Conservation (phyloP, 2,888 invertebrate genomes). For the Julus scanicus region DNA sequence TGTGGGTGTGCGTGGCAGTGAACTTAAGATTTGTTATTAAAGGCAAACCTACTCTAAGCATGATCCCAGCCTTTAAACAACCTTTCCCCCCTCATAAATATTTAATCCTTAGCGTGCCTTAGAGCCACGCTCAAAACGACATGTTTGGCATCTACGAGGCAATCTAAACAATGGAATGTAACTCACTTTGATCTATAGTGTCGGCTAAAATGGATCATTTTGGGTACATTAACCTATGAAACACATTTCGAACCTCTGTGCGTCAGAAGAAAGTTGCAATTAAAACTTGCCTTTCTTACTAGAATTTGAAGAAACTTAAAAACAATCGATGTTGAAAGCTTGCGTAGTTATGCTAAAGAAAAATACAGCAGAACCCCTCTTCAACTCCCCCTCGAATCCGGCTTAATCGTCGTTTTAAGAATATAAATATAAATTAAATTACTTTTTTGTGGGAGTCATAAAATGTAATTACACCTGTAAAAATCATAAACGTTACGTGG, state of each 20-base stretch:
- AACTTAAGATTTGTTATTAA: constrained; percentile 7
- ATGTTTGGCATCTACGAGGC: neutral
- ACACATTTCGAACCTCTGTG: neutral
- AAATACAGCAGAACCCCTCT: too few relatives aligned
- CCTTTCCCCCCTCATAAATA: neutral
- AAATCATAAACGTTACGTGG: too few relatives aligned
- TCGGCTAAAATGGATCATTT: constrained; percentile 1
- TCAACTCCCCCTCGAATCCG: too few relatives aligned
- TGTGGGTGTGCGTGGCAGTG: constrained; percentile 9
- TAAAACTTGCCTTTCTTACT: neutral
- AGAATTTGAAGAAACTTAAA: neutral
- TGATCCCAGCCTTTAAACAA: neutral
- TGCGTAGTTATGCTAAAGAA: too few relatives aligned
- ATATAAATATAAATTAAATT: too few relatives aligned
- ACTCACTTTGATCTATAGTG: neutral
- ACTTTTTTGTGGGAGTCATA: too few relatives aligned
- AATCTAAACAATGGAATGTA: constrained; percentile 19
- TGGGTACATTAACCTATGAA: neutral
- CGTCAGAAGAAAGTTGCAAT: neutral
- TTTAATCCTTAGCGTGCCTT: neutral
- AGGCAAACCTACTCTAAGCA: neutral
- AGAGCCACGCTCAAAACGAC: neutral
- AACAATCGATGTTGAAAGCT: neutral
- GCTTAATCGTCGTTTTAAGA: too few relatives aligned
- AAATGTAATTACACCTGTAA: too few relatives aligned